Base-by-base conservation (phyloP, 2,888 invertebrate species). In the Ischnura elegans region DNA sequence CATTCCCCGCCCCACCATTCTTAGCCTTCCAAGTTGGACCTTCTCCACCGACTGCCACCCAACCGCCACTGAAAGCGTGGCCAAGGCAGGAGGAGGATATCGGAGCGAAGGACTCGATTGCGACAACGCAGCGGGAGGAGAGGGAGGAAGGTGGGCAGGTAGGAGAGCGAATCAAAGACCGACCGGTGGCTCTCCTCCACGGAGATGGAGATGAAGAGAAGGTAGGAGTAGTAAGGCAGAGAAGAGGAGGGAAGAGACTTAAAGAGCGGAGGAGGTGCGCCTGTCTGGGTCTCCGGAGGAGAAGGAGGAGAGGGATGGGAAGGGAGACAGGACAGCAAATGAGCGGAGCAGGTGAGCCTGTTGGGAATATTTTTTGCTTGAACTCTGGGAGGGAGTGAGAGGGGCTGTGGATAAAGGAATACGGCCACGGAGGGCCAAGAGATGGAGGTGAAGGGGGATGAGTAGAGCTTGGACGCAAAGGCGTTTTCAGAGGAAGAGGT, bases 311-410 rank as follows among this genome's bases (percentile, higher is more conserved):
- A 36, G 16, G n/a, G 61, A 61, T 10, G 29, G 76, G 76, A 16
- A 16, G 29, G 36, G 29, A 76, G 76, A 76, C 76, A 76, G 76
- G 76, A 76, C 76, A 76, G 76, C 76, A 90, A 61, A 90, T 61
- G 51, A 90, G 90, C 90, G 61, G 90, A 90, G 90, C 90, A 90
- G 90, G 90, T 90, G 90, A 90, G 90, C 55, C 90, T 2, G 90
- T 61, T 51, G 61, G 43, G 61, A 90, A 55, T 90, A 61, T 90
- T 90, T 90, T 90, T 55, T 55, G n/a, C 61, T 61, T 21, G 25
- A 90, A 61, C 55, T 43, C 55, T 16, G 16, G 2, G 16, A 1
- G 51, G 51, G 42, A 4, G 36, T 55, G 90, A 61, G 55, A 25
- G 43, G 61, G 43, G 61, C 43, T 55, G 90, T 43, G 90, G 43